Conservation (phyloP, 2,797 vertebrate genomes). For the Falco naumanni region DNA sequence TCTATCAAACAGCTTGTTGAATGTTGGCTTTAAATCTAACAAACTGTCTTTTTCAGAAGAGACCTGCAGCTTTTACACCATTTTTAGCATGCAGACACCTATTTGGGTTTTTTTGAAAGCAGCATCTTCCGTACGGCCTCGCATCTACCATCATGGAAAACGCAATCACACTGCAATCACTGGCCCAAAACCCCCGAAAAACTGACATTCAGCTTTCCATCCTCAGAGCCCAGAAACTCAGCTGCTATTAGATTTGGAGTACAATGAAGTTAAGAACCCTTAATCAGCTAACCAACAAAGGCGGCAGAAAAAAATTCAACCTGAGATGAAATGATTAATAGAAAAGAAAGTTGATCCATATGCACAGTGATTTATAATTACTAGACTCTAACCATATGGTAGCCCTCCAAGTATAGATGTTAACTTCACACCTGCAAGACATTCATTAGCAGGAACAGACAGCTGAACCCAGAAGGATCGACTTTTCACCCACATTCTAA, state of each 20-base stretch:
- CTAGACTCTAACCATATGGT: constrained; percentile 26
- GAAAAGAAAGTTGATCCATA: constrained; percentile 2
- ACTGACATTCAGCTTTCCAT: not conserved
- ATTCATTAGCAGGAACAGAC: constrained; percentile 5
- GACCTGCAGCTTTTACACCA: not conserved
- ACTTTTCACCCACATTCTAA: not conserved
- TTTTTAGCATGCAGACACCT: not conserved
- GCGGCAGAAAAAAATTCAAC: not conserved
- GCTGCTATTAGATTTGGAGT: constrained; percentile 4
- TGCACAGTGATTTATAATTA: constrained; percentile 6
- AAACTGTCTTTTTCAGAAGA: not conserved
- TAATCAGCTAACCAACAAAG: not conserved
- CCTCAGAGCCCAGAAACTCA: not conserved
- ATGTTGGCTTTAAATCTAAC: not conserved
- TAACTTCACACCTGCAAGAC: constrained; percentile 37
- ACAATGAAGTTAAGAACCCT: not conserved
- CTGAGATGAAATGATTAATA: constrained; percentile 5
- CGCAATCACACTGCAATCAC: not conserved
- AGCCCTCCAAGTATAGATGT: not conserved
- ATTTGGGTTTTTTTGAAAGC: not conserved
- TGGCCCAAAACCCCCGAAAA: not conserved
- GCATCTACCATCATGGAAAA: not conserved
- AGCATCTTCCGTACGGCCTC: not conserved
- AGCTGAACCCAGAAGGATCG: not conserved
- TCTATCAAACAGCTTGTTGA: not conserved